Conservation (phyloP, 2,888 invertebrate species). For the Drosophila colorata region DNA sequence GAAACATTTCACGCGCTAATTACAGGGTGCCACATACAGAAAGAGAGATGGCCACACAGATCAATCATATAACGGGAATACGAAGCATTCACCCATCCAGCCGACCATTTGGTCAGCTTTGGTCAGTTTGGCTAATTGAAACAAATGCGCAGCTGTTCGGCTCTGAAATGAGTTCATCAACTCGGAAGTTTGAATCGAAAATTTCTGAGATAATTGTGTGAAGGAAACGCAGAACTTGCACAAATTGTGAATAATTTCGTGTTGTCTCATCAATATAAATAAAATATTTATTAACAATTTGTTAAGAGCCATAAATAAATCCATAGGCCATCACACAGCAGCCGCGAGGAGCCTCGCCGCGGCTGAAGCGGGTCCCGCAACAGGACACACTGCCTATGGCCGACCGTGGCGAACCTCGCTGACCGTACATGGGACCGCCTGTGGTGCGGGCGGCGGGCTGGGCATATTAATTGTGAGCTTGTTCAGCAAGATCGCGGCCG, state of each 20-base stretch:
- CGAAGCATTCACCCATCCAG: slow-evolving; percentile 3
- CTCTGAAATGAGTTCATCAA: slow-evolving; percentile 69
- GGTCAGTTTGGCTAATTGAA: slow-evolving; percentile 62
- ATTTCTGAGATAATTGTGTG: slow-evolving; percentile 33
- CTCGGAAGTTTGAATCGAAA: slow-evolving; percentile 18
- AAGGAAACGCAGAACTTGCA: slow-evolving; percentile 20
- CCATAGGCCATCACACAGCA: slow-evolving; percentile 52
- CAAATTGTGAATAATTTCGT: slow-evolving; percentile 75
- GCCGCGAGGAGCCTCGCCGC: slow-evolving; percentile 46
- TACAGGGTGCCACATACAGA: slow-evolving; percentile 79
- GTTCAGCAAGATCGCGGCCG: slow-evolving; percentile 60
- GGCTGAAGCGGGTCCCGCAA: slow-evolving; percentile 31
- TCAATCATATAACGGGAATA: slow-evolving; percentile 76
- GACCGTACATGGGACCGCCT: slow-evolving; percentile 53
- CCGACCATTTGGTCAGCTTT: slow-evolving; percentile 23
- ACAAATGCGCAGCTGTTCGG: slow-evolving; percentile 67
- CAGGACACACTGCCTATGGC: slow-evolving; percentile 28
- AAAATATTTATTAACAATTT: slow-evolving; percentile 80
- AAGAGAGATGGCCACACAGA: slow-evolving; percentile 65
- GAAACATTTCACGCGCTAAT: slow-evolving; percentile 72
- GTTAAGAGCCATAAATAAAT: slow-evolving; percentile 77
- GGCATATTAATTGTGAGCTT: slow-evolving; percentile 79
- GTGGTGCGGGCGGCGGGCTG: slow-evolving; percentile 71
- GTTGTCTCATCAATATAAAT: slow-evolving; percentile 79
- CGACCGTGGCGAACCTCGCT: slow-evolving; percentile 40